Conservation (phyloP, 2,797 vertebrate species). For the Jordanella pulchra region DNA sequence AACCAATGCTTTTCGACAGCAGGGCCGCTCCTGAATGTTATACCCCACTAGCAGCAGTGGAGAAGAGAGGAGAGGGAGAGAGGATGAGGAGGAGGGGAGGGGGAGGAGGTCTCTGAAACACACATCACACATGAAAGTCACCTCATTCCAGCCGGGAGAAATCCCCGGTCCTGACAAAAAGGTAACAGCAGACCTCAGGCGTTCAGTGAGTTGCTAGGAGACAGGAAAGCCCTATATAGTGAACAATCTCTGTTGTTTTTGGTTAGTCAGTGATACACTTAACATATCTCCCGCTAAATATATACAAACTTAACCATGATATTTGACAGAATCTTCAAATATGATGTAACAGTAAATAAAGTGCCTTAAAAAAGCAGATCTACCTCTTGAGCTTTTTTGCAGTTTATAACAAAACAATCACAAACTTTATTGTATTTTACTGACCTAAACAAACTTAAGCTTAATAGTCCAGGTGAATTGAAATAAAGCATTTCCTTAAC, state of each 20-base stretch:
- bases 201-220: conserved; percentile 75
- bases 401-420: not conserved
- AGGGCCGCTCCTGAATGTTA: conserved; percentile 62
- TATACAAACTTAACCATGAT: conserved; percentile 36
- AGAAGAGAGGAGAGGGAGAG: conserved; percentile 22
- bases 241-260: conserved; percentile 49
- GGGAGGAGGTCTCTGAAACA: conserved; percentile 56
- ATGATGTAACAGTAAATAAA: not conserved
- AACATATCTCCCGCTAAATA: conserved; percentile 46
- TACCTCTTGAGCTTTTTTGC: not conserved
- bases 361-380: not conserved
- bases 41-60: conserved; percentile 61
- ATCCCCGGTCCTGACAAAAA: conserved; percentile 71
- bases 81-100: conserved; percentile 6
- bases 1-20: conserved; percentile 76
- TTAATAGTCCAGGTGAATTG: not conserved
- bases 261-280: conserved; percentile 54
- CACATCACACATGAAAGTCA: conserved; percentile 76
- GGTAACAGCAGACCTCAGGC: conserved; percentile 73
- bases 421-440: not conserved
- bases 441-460: not conserved
- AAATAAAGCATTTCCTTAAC: too few relatives aligned
- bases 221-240: conserved; percentile 61
- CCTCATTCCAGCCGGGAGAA: conserved; percentile 70
- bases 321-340: conserved; percentile 16